Evolutionary conservation across 2,888 invertebrate genomes (phyloP).

Genomic region (Eugnorisma glareosa): DNA sequence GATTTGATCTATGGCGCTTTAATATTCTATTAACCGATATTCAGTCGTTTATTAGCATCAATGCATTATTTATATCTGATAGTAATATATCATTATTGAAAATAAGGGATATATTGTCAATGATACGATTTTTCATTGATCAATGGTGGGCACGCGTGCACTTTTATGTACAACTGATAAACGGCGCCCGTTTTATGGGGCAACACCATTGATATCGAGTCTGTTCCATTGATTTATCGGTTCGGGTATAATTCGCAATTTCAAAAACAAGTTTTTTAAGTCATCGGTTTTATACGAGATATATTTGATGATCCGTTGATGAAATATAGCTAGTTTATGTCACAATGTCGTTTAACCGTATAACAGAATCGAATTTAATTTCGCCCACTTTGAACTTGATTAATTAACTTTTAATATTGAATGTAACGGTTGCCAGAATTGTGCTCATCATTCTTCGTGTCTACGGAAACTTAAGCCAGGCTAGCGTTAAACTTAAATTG

Average conservation of each 20-base stretch:
- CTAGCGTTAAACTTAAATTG: constrained; percentile 45
- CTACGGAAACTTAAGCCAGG: constrained; percentile 31
- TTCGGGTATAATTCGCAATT: constrained; percentile 79
- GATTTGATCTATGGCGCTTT: constrained; percentile 82
- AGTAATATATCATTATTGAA: constrained; percentile 83
- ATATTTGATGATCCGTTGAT: constrained; percentile 76
- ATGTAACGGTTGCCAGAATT: constrained; percentile 53
- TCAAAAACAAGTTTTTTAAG: constrained; percentile 76
- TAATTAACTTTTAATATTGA: constrained; percentile 52
- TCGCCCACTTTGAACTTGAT: constrained; percentile 55
- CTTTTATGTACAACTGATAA: constrained; percentile 85
- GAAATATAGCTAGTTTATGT: constrained; percentile 72
- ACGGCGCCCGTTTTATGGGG: constrained; percentile 83
- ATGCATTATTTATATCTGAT: constrained; percentile 71
- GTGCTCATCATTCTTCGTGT: constrained; percentile 31
- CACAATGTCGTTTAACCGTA: constrained; percentile 49
- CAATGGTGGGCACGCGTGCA: constrained; percentile 82
- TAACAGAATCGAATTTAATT: constrained; percentile 60
- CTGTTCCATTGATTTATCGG: constrained; percentile 85
- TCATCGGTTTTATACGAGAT: constrained; percentile 72
- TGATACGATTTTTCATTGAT: constrained; percentile 84
- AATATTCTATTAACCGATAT: constrained; percentile 85
- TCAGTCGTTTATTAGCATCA: constrained; percentile 67
- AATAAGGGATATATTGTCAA: constrained; percentile 83
- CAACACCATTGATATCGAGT: constrained; percentile 83